These are phyloP conservation scores for Nezara viridula DNA, from an alignment of 2,888 invertebrate species.

Conservation along the genomic window DNA sequence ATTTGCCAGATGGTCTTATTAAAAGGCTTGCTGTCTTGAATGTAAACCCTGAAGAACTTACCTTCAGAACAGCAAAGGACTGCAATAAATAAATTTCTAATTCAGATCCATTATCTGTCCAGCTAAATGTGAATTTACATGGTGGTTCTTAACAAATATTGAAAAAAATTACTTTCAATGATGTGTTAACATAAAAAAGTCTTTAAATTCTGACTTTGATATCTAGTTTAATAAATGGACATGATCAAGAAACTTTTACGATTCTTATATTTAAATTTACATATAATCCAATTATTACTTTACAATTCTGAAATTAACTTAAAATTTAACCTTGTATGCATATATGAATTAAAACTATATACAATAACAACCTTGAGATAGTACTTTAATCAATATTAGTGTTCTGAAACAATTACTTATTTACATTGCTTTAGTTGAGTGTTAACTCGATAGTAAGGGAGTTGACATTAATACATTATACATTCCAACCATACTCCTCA, in stretches of 20 bases:
- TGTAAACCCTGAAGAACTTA: background rate
- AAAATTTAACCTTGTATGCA: no score
- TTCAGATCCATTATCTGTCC: background rate
- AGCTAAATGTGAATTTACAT: background rate
- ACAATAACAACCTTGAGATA: no score
- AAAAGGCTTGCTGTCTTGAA: background rate
- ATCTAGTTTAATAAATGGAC: background rate
- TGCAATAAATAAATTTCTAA: conserved; percentile 20
- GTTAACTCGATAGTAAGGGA: no score
- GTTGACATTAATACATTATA: no score
- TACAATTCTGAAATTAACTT: background rate
- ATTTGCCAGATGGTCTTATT: background rate
- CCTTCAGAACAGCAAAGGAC: conserved; percentile 1
- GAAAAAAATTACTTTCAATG: background rate
- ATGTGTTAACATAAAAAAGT: background rate
- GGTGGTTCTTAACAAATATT: background rate
- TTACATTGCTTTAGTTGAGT: no score
- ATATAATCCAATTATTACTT: background rate
- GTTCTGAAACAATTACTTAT: no score
- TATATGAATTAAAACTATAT: no score
- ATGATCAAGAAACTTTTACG: background rate
- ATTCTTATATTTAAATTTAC: background rate
- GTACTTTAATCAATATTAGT: no score
- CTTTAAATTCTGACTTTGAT: background rate
- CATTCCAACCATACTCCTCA: no score